phyloP scores from a whole-genome alignment of 2,797 vertebrate species.

The Siniperca undulata region DNA sequence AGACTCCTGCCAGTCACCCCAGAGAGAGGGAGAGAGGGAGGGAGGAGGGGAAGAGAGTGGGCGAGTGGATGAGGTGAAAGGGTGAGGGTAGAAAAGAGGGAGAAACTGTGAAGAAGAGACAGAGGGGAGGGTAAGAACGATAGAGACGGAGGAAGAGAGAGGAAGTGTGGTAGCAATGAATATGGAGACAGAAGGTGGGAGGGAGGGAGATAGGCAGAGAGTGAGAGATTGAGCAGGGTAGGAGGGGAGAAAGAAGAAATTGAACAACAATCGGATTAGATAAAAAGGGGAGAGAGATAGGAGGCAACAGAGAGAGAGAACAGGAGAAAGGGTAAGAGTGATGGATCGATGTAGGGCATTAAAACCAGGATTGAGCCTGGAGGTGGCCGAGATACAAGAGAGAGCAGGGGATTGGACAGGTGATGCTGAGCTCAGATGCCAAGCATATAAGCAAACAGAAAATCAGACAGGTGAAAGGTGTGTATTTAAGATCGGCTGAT shows the following conservation, averaged over 20 bases:
- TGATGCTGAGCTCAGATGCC: constrained; percentile 30
- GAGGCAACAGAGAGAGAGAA: constrained; percentile 13
- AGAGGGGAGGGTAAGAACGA: constrained; percentile 5
- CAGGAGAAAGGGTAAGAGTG: constrained; percentile 24
- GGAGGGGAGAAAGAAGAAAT: constrained; percentile 6
- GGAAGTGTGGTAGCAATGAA: constrained; percentile 3
- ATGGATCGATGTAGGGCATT: constrained; percentile 43
- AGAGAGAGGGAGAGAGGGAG: constrained; percentile 35
- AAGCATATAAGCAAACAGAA: constrained; percentile 17
- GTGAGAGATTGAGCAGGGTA: not conserved
- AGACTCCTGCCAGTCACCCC: constrained; percentile 67
- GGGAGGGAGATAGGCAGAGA: not conserved
- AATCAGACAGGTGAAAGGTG: constrained; percentile 38
- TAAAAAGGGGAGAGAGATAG: constrained; percentile 24
- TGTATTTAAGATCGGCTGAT: constrained; percentile 42
- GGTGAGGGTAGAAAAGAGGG: constrained; percentile 18
- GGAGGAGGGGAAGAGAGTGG: not conserved
- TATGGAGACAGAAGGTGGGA: constrained; percentile 25
- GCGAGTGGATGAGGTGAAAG: constrained; percentile 17
- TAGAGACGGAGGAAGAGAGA: not conserved
- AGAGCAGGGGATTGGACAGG: constrained; percentile 7
- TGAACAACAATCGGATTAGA: constrained; percentile 36
- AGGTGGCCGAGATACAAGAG: constrained; percentile 21
- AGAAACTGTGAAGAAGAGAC: constrained; percentile 15
- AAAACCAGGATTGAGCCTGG: constrained; percentile 35